These are phyloP conservation scores for Pogonocherus hispidulus DNA, from an alignment of 2,888 invertebrate species.

Conservation along the genomic window DNA sequence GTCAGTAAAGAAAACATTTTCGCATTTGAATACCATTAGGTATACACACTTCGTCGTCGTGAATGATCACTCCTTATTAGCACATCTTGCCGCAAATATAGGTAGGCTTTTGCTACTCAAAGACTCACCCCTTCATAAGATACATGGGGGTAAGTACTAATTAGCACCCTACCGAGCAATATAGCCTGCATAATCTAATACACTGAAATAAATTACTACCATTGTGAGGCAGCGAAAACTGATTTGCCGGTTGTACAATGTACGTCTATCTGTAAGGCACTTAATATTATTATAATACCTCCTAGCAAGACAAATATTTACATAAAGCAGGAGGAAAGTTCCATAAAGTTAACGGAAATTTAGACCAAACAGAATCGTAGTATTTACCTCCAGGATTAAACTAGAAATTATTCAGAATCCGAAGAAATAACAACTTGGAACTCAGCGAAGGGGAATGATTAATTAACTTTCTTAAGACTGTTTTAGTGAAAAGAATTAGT, in stretches of 20 bases:
- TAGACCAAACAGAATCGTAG: constrained; percentile 40
- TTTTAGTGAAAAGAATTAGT: not conserved
- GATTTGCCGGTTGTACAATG: constrained; percentile 22
- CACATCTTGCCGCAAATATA: not conserved
- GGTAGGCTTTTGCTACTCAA: not conserved
- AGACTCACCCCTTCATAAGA: not conserved
- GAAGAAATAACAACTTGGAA: constrained; percentile 24
- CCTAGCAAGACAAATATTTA: constrained; percentile 52
- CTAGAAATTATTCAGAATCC: constrained; percentile 38
- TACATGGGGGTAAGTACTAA: not conserved
- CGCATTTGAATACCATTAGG: not conserved
- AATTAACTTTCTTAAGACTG: constrained; percentile 31
- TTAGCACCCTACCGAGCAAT: not conserved
- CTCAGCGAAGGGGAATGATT: constrained; percentile 24
- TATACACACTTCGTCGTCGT: not conserved
- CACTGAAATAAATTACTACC: constrained; percentile 19
- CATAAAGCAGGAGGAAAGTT: constrained; percentile 51
- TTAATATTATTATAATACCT: constrained; percentile 55
- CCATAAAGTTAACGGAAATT: constrained; percentile 48
- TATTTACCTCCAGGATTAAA: constrained; percentile 40
- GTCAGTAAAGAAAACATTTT: no score
- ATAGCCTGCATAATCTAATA: constrained; percentile 10
- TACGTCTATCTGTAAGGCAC: constrained; percentile 42
- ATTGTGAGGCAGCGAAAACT: constrained; percentile 21
- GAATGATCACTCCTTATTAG: not conserved